Evolutionary conservation across 2,113 vertebrate species (phyloP), one percentile per base, ranked within the genome.

Genomic region (Campylomormyrus numenius): DNA sequence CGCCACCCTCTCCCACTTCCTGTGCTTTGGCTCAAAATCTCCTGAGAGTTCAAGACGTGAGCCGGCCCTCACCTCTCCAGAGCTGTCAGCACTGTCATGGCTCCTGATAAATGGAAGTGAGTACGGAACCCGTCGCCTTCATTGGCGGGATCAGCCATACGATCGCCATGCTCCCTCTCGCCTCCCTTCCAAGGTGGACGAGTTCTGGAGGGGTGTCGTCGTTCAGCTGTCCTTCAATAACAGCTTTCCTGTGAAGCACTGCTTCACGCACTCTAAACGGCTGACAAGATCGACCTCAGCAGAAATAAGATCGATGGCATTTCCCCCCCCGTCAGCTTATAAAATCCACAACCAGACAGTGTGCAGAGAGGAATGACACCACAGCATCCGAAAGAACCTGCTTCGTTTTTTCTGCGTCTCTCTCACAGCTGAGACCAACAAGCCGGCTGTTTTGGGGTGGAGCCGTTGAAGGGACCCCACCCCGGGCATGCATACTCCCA

Each of bases 211-310:
- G 90, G 90, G 93, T 92, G 85, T 90, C 88, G 70, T 91, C 90
- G 88, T 91, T 93, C 91, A 46, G 90, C 48, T 88, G 91, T 90
- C 93, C 90, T 88, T 89, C 92, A 94, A 90, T 90, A 94, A 89
- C 90, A 53, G 91, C 91, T 89, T 90, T 90, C 88, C 92, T 91
- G 92, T 91, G 92, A 92, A 93, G 90, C 91, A 88, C 89, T 3
- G 10, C 93, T 93, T 93, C 93, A 93, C 92, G 92, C 93, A 94
- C 94, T 94, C 94, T 94, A 92, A 93, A 90, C 27, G 52, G 88
- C 85, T 83, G 92, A 93, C 94, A 95, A 95, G 93, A 94, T 94
- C 93, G 93, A 17, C 56, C 24, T n/a, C 92, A 93, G 93, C 91
- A 92, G 92, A 87, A 85, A 94, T 94, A 92, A 84, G 42, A 46